phyloP scores from a whole-genome alignment of 2,888 invertebrate species.

The Orthonevra nobilis region DNA sequence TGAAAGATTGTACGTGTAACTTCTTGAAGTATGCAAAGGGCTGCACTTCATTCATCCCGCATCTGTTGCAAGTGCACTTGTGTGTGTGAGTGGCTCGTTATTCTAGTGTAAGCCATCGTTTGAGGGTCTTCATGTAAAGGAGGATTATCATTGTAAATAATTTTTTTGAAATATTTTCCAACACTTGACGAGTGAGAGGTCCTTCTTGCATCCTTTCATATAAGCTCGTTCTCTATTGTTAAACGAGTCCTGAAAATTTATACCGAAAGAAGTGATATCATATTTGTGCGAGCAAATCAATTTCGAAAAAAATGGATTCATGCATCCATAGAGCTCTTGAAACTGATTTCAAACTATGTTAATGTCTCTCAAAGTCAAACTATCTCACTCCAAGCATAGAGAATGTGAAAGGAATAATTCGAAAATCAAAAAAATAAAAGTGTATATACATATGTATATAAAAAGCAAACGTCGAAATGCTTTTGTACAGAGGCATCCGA shows the following conservation, averaged over 20 bases:
- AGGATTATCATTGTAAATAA: background rate
- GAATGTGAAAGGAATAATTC: slow-evolving; percentile 28
- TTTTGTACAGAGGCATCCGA: slow-evolving; percentile 3
- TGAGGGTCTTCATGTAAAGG: background rate
- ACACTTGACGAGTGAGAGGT: background rate
- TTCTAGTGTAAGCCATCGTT: background rate
- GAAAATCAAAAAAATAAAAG: slow-evolving; percentile 27
- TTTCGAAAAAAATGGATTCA: slow-evolving; percentile 44
- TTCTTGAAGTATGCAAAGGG: too few relatives aligned
- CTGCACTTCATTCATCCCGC: background rate
- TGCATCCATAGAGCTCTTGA: slow-evolving; percentile 39
- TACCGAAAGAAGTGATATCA: too few relatives aligned
- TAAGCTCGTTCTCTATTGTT: too few relatives aligned
- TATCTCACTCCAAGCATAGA: too few relatives aligned
- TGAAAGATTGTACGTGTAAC: slow-evolving; percentile 22
- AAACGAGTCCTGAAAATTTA: too few relatives aligned
- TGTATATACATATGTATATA: too few relatives aligned
- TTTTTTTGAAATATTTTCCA: slow-evolving; percentile 5
- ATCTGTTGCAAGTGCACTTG: background rate
- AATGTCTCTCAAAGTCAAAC: slow-evolving; percentile 35
- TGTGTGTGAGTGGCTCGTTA: slow-evolving; percentile 15
- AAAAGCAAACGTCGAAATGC: slow-evolving; percentile 27
- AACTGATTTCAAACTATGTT: slow-evolving; percentile 48
- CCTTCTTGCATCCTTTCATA: slow-evolving; percentile 1
- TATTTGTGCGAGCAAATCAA: too few relatives aligned